These are phyloP conservation scores for Distichodus sexfasciatus DNA, from an alignment of 2,797 vertebrate species.

Conservation along the genomic window DNA sequence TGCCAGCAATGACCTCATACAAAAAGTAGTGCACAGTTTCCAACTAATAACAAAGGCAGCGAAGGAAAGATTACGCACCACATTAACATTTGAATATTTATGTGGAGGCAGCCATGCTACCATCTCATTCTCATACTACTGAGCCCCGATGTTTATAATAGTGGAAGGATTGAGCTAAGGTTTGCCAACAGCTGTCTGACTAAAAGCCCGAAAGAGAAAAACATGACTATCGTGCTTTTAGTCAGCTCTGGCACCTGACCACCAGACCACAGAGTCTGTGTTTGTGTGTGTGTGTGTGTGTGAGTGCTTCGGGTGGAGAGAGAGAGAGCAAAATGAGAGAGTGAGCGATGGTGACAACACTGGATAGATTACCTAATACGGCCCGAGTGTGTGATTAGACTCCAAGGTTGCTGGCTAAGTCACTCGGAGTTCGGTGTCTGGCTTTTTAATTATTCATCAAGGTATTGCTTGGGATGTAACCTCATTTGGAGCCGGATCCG, in stretches of 20 bases:
- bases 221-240: constrained; percentile 59
- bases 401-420: constrained; percentile 62
- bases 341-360: constrained; percentile 51
- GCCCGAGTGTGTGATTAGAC: constrained; percentile 66
- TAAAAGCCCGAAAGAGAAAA: constrained; percentile 58
- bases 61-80: constrained; percentile 10
- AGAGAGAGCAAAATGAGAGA: constrained; percentile 1
- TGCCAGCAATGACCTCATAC: background rate
- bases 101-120: background rate
- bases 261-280: constrained; percentile 32
- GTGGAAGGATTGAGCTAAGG: constrained; percentile 32
- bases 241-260: constrained; percentile 63
- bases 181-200: constrained; percentile 55
- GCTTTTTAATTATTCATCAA: constrained; percentile 76
- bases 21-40: background rate
- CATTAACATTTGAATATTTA: constrained; percentile 13
- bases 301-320: constrained; percentile 34
- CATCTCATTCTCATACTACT: constrained; percentile 25
- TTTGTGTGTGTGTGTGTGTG: constrained; percentile 40
- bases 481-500: constrained; percentile 69
- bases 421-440: constrained; percentile 65
- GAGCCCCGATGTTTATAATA: constrained; percentile 26
- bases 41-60: background rate
- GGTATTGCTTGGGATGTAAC: constrained; percentile 68
- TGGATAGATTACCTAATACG: constrained; percentile 70